Base-by-base conservation (phyloP, 2,113 vertebrate genomes). In the Promerops cafer region DNA sequence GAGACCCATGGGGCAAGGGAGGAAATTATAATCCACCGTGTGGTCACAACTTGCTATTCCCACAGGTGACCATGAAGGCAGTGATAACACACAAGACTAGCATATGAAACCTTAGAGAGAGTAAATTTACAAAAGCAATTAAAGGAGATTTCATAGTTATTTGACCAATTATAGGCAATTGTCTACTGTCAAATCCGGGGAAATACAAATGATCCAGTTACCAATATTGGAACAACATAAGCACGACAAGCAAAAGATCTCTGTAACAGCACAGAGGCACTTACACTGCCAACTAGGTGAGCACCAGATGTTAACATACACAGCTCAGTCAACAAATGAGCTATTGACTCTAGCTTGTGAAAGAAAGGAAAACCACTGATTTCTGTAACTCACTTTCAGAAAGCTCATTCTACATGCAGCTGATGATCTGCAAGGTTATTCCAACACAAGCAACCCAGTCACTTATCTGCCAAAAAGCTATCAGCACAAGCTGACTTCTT, bases 1-100 rank as follows among this genome's bases (percentile, higher is more conserved):
- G 9, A 75, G 31, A 33, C 6, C 37, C 22, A 17, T 0, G 1
- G 30, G 5, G 2, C 2, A 2, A 11, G 22, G 30, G 40, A 2
- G 2, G 12, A 24, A 24, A 15, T 31, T 42, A 4, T 2, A 57
- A 57, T 3, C 52, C 42, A 37, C 44, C 37, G n/a, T 7, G 17
- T 17, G 52, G 40, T 40, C 87, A 37, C 37, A 75, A 83, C 31
- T 19, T 90, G 30, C 21, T 75, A 2, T 8, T 85, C 35, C 33
- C 42, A 31, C 61, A 60, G 10, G 49, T 20, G 16, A 64, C 49
- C 16, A 31, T 5, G n/a, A 82, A 68, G 50, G 54, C 7, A 33
- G 22, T 10, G 23, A 3, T 26, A 60, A 49, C 16, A 42, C 0
- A 2, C 5, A 40, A 47, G 4, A 49, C 33, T 37, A 70, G 12